phyloP scores from a whole-genome alignment of 2,797 vertebrate species.

The Ciconia nigra region DNA sequence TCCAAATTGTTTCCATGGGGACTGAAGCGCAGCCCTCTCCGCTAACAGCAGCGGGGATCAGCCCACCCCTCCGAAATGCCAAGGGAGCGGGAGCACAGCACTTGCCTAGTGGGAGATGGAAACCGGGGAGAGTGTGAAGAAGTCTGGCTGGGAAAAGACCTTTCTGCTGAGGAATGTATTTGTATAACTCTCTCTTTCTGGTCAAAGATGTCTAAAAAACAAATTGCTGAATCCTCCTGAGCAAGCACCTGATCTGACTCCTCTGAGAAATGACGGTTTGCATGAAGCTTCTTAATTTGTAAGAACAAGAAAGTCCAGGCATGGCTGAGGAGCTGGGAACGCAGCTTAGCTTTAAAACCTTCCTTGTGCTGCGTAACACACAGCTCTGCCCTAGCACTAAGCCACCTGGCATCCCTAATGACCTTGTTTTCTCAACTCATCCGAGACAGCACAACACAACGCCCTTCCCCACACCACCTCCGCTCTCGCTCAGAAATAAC shows the following conservation, averaged over 20 bases:
- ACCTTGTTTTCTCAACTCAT: not conserved
- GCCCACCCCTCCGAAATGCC: conserved; percentile 24
- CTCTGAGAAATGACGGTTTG: not conserved
- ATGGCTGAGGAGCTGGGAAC: not conserved
- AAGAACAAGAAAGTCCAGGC: not conserved
- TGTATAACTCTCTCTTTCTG: not conserved
- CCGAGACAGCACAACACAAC: not conserved
- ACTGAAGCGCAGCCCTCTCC: conserved; percentile 5
- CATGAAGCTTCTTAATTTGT: not conserved
- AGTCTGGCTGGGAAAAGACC: not conserved
- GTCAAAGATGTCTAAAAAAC: not conserved
- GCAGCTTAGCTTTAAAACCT: not conserved
- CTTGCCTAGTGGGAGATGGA: not conserved
- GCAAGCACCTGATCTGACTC: not conserved
- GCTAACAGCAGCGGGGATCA: not conserved
- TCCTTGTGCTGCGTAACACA: not conserved
- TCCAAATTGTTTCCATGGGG: conserved; percentile 64
- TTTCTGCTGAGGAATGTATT: not conserved
- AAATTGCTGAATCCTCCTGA: not conserved
- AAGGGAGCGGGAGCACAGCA: not conserved
- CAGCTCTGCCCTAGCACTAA: not conserved
- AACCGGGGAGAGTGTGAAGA: not conserved
- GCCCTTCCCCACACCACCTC: not conserved
- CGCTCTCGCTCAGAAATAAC: not conserved
- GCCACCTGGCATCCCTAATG: not conserved